These are phyloP conservation scores for Xestia xanthographa DNA, from an alignment of 2,888 invertebrate genomes.

Conservation along the genomic window DNA sequence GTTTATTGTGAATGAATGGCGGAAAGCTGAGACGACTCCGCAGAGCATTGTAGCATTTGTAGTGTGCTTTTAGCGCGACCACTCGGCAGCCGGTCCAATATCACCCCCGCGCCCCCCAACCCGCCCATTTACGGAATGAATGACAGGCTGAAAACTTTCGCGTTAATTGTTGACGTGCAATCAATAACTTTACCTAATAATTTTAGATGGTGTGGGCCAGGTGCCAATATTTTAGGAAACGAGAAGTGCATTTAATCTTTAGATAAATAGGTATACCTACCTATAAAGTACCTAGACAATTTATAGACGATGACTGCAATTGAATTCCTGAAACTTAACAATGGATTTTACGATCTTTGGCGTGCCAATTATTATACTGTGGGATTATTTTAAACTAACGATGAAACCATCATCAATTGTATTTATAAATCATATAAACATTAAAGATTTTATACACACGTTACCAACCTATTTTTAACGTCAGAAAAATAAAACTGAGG, in stretches of 20 bases:
- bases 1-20: conserved; percentile 65
- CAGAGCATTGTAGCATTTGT: conserved; percentile 69
- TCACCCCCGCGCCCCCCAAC: conserved; percentile 30
- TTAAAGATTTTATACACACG: conserved; percentile 44
- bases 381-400: conserved; percentile 41
- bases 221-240: conserved; percentile 1
- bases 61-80: conserved; percentile 71
- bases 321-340: conserved; percentile 11
- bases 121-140: conserved; percentile 71
- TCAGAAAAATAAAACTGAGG: conserved; percentile 61
- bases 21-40: conserved; percentile 66
- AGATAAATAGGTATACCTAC: not conserved
- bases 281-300: not conserved
- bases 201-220: conserved; percentile 1
- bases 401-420: conserved; percentile 46
- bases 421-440: conserved; percentile 52
- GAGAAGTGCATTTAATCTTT: not conserved
- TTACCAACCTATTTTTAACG: conserved; percentile 53
- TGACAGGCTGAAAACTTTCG: conserved; percentile 64
- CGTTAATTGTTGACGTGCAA: conserved; percentile 64
- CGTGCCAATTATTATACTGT: conserved; percentile 17
- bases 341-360: not conserved
- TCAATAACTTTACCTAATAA: conserved; percentile 29
- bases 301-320: not conserved
- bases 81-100: conserved; percentile 62